These are phyloP conservation scores for Tachina lurida DNA, from an alignment of 2,888 invertebrate genomes.

Conservation along the genomic window DNA sequence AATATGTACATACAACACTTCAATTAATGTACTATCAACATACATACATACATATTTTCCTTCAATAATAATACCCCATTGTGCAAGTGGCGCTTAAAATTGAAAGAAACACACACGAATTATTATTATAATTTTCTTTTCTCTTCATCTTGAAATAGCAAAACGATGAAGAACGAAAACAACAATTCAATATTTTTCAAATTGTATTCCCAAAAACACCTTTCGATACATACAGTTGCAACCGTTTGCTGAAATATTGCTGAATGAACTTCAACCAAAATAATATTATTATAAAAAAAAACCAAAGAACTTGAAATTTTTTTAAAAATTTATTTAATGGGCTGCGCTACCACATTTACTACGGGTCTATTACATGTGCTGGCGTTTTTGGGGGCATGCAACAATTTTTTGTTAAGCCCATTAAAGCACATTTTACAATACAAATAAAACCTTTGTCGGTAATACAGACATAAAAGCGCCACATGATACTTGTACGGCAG, in stretches of 20 bases:
- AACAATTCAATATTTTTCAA: conserved; percentile 29
- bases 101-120: conserved; percentile 50
- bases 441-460: conserved; percentile 71
- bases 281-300: neutral
- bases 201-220: conserved; percentile 23
- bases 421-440: conserved; percentile 5
- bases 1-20: conserved; percentile 13
- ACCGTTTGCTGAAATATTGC: conserved; percentile 43
- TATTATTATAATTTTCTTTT: conserved; percentile 21
- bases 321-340: conserved; percentile 42
- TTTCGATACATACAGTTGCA: conserved; percentile 20
- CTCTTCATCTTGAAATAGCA: conserved; percentile 19
- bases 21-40: neutral
- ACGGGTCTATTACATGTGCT: conserved; percentile 19
- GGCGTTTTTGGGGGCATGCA: conserved; percentile 31
- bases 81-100: conserved; percentile 78
- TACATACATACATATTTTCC: conserved; percentile 11
- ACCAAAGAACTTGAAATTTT: conserved; percentile 45
- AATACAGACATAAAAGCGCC: conserved; percentile 82
- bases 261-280: conserved; percentile 43
- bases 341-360: conserved; percentile 32
- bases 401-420: conserved; percentile 38
- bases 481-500: conserved; percentile 75
- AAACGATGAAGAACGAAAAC: conserved; percentile 12
- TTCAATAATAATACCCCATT: conserved; percentile 75